Evolutionary conservation across 30 jellyfish, hydroid and myxozoan species (phyloP).

Genomic region (Chrysaora quinquecirrha): DNA sequence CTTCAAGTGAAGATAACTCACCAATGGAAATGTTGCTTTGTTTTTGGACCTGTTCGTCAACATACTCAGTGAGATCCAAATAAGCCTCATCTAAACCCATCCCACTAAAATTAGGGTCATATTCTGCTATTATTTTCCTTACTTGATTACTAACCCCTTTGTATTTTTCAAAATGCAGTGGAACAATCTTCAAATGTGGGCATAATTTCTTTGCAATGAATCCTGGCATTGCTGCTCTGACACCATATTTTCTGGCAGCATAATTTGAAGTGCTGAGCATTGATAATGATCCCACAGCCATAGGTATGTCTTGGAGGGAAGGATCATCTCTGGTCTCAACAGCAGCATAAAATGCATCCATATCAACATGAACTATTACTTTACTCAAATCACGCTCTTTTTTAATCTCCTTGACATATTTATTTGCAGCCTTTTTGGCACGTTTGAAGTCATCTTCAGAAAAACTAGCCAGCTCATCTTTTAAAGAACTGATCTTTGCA

Average conservation of each 20-base stretch:
- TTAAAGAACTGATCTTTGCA: slow-evolving; percentile 42
- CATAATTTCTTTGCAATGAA: slow-evolving; percentile 95
- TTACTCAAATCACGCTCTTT: slow-evolving; percentile 68
- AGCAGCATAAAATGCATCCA: slow-evolving; percentile 99
- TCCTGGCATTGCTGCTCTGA: slow-evolving; percentile 99
- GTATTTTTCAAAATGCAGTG: slow-evolving; percentile 84
- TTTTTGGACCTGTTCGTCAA: background rate
- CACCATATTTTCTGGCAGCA: slow-evolving; percentile 93
- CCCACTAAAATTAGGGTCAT: slow-evolving; percentile 87
- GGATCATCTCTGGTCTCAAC: slow-evolving; percentile 97
- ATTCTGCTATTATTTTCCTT: slow-evolving; percentile 55
- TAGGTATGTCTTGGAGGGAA: slow-evolving; percentile 74
- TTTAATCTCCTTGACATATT: slow-evolving; percentile 35
- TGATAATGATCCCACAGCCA: slow-evolving; percentile 96
- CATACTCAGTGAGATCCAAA: slow-evolving; percentile 85
- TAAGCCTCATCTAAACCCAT: slow-evolving; percentile 96
- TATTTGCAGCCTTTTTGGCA: slow-evolving; percentile 63
- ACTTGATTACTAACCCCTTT: slow-evolving; percentile 75
- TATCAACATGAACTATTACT: slow-evolving; percentile 89
- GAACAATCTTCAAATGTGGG: slow-evolving; percentile 86
- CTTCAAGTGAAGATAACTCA: background rate
- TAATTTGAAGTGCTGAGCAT: slow-evolving; percentile 96
- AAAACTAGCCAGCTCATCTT: slow-evolving; percentile 34
- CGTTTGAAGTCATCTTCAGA: slow-evolving; percentile 55
- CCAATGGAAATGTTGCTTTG: background rate